Base-by-base conservation (phyloP, 2,888 invertebrate species). In the Serripes groenlandicus region DNA sequence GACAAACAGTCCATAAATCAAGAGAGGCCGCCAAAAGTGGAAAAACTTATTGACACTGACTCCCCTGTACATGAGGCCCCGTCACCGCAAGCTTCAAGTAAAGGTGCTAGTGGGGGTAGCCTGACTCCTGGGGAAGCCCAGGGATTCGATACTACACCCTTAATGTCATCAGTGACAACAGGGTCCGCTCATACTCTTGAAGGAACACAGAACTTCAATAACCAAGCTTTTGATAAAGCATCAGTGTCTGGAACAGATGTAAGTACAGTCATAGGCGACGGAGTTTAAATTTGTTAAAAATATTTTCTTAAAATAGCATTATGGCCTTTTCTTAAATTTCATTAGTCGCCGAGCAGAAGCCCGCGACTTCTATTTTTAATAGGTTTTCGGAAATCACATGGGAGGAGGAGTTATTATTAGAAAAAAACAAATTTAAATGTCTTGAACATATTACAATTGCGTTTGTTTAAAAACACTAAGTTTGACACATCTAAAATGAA, bases 211-310 rank as follows among this genome's bases (percentile, higher is more conserved):
- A 90, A 88, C 26, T 92, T 85, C 78, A 91, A 92, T 42, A 92
- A 92, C 73, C 81, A 83, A 68, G 92, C 91, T 0, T 92, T 86
- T 72, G 88, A 89, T 78, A 88, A 86, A 3, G 89, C 87, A 23
- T 84, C 81, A 18, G 84, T 88, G 56, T 80, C 90, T 32, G 82
- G 74, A 4, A 80, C 82, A 28, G 86, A 86, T 75, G 86, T 86
- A 81, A 78, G 83, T 81, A 37, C 15, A 49, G 37, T 15, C 18
- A 9, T 15, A 42, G 0, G 23, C 7, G 7, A 11, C 15, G 42
- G 42, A 42, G 42, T 15, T 7, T 42, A 42, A 7, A 42, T 7
- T 7, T 11, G 9, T 42, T 42, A 15, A 42, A 15, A 42, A 42
- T 15, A 42, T 42, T 42, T 42, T 42, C 42, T 7, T 11, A 42